A percentile compares a stretch with the other conserved stretches of the same genome.
Conservation (phyloP, 2,888 invertebrate species). For the Iselma pallidipennis region DNA sequence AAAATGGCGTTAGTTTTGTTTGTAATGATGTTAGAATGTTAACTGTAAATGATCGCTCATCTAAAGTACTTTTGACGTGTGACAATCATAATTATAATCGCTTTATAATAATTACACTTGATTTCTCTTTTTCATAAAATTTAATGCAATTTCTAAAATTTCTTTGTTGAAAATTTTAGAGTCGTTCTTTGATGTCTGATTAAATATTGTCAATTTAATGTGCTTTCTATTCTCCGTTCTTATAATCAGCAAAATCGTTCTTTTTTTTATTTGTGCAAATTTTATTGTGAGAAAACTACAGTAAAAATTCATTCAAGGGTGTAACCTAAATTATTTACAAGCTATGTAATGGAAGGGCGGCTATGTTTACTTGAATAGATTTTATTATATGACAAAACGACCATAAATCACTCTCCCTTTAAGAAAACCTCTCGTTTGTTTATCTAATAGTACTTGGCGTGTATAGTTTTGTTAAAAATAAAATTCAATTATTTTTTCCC, state of each 20-base stretch:
- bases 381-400: constrained; percentile 5
- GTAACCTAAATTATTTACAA: background rate
- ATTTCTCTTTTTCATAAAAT: constrained; percentile 29
- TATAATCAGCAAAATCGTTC: constrained; percentile 2
- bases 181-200: constrained; percentile 37
- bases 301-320: background rate
- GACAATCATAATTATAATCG: constrained; percentile 20
- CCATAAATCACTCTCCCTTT: constrained; percentile 4
- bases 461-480: no score
- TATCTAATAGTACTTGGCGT: no score
- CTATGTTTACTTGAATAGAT: constrained; percentile 5
- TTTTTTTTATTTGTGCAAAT: constrained; percentile 12
- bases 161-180: constrained; percentile 33
- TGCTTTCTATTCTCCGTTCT: background rate
- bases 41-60: constrained; percentile 4
- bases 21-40: background rate
- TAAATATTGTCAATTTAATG: constrained; percentile 30
- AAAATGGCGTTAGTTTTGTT: background rate
- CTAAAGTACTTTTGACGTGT: constrained; percentile 8
- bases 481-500: no score
- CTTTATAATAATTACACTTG: constrained; percentile 18
- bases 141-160: constrained; percentile 36
- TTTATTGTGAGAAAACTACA: constrained; percentile 7
- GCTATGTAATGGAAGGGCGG: background rate
- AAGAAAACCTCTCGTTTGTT: background rate